Evolutionary conservation across 2,888 invertebrate species (phyloP).

Genomic region (Tuta absoluta): DNA sequence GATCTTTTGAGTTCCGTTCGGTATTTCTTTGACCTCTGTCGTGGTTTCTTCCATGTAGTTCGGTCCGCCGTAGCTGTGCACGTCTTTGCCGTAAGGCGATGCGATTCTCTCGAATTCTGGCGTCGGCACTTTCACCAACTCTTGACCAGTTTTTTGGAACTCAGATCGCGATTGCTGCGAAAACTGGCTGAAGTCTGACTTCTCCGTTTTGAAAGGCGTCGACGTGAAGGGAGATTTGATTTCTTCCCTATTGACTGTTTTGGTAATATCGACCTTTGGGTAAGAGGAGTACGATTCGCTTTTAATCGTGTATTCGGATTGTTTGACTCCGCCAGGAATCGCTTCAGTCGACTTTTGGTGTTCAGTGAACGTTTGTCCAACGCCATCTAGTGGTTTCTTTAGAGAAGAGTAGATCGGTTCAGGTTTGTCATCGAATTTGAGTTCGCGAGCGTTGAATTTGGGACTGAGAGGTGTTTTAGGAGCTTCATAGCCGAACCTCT

Average conservation of each 20-base stretch:
- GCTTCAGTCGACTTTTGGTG: constrained; percentile 72
- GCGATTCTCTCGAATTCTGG: constrained; percentile 70
- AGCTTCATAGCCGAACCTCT: constrained; percentile 63
- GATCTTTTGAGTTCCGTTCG: constrained; percentile 80
- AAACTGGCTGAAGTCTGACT: constrained; percentile 42
- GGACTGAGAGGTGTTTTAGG: constrained; percentile 72
- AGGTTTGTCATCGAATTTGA: constrained; percentile 69
- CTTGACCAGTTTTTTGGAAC: constrained; percentile 50
- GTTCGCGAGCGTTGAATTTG: constrained; percentile 75
- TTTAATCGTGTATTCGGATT: constrained; percentile 66
- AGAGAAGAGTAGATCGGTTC: constrained; percentile 71
- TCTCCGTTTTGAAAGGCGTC: constrained; percentile 64
- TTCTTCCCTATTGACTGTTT: constrained; percentile 61
- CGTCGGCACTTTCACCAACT: constrained; percentile 66
- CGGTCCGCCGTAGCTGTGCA: constrained; percentile 67
- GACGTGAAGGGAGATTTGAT: constrained; percentile 71
- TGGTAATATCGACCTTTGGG: constrained; percentile 66
- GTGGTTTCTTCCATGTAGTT: constrained; percentile 76
- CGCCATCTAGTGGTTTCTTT: constrained; percentile 67
- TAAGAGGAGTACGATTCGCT: constrained; percentile 71
- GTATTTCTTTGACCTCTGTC: constrained; percentile 78
- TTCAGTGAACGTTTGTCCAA: constrained; percentile 69
- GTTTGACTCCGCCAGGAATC: constrained; percentile 71
- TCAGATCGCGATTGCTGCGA: constrained; percentile 33
- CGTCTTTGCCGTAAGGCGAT: constrained; percentile 71